Percentiles rank a stretch among this genome's conserved stretches.
Conservation (phyloP, 2,888 invertebrate species). For the Cheilosia impressa region DNA sequence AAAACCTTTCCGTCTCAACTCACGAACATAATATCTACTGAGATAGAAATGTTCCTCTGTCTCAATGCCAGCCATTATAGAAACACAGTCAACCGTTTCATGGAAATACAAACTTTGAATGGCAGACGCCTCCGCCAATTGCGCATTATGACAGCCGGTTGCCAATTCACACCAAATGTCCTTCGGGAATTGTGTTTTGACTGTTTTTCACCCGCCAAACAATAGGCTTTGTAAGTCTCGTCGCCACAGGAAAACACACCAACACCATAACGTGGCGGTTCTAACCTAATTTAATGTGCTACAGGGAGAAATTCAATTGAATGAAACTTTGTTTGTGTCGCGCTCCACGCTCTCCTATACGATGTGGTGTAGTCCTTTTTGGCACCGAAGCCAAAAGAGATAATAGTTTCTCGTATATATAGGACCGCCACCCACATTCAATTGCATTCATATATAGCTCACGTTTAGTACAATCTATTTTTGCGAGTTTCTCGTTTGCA, state of each 20-base stretch:
- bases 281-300: slow-evolving; percentile 56
- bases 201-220: slow-evolving; percentile 15
- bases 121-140: slow-evolving; percentile 39
- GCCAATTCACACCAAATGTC: slow-evolving; percentile 46
- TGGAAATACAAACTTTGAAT: slow-evolving; percentile 53
- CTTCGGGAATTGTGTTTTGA: slow-evolving; percentile 29
- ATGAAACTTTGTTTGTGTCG: neutral
- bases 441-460: slow-evolving; percentile 13
- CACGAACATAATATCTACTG: no score
- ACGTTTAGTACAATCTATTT: slow-evolving; percentile 17
- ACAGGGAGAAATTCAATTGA: slow-evolving; percentile 29
- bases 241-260: slow-evolving; percentile 7
- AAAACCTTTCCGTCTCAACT: neutral
- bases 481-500: neutral
- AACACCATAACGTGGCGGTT: slow-evolving; percentile 10
- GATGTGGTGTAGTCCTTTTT: slow-evolving; percentile 4
- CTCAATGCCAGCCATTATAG: no score
- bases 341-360: neutral
- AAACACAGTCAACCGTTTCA: neutral
- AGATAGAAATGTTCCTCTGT: no score
- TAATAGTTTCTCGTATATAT: neutral
- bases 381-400: slow-evolving; percentile 44
- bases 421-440: slow-evolving; percentile 16
- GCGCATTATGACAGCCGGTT: slow-evolving; percentile 44
- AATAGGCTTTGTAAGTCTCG: slow-evolving; percentile 29